Percentiles rank a stretch among this genome's conserved stretches.
phyloP scores from a whole-genome alignment of 2,797 vertebrate species.

The Poecilia gillii region DNA sequence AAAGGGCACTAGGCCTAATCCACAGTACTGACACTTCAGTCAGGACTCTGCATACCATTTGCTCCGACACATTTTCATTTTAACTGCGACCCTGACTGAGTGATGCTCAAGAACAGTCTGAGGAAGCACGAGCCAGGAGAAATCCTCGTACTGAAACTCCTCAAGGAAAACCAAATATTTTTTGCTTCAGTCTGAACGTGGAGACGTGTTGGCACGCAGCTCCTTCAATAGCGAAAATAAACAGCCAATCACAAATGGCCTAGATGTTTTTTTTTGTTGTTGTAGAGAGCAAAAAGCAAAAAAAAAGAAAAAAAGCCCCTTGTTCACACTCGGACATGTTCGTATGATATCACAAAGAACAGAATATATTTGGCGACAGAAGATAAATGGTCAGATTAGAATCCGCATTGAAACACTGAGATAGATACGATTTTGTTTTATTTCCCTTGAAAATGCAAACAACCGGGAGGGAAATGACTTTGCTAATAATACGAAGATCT shows the following conservation, averaged over 20 bases:
- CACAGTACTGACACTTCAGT: constrained; percentile 19
- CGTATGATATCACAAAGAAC: too few species aligned
- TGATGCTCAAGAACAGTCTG: constrained; percentile 9
- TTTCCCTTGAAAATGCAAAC: neutral
- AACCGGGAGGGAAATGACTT: neutral
- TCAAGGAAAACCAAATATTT: constrained; percentile 1
- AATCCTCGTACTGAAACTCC: neutral
- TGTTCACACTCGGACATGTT: too few species aligned
- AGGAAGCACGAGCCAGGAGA: neutral
- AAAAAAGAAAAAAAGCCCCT: neutral
- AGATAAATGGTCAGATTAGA: neutral
- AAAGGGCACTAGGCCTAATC: constrained; percentile 50
- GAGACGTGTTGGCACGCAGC: neutral
- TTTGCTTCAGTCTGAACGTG: neutral
- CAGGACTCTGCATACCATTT: constrained; percentile 5
- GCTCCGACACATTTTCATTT: constrained; percentile 6
- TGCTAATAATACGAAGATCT: neutral
- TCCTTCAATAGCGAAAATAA: neutral
- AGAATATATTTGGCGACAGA: neutral
- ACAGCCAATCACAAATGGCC: neutral
- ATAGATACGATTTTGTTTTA: neutral
- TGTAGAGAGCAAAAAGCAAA: neutral
- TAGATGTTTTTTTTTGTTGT: neutral
- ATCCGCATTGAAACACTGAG: neutral
- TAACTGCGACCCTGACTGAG: constrained; percentile 1